Percentiles rank a stretch among this genome's conserved stretches.
Evolutionary conservation across 2,797 vertebrate species (phyloP).

Genomic region (Eutrigla gurnardus): DNA sequence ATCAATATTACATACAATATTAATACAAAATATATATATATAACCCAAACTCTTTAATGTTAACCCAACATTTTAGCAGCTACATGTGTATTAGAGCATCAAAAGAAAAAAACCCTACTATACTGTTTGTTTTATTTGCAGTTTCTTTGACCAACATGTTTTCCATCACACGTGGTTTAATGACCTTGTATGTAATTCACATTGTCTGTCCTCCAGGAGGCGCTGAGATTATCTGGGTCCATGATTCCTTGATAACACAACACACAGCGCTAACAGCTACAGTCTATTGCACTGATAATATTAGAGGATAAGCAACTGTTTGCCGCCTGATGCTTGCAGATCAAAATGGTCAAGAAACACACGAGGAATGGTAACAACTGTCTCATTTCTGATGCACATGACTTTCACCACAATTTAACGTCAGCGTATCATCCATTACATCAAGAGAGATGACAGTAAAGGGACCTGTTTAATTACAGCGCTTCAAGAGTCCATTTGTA

Average conservation of each 20-base stretch:
- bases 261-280: neutral
- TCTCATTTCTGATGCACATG: no score
- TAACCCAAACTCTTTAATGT: no score
- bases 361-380: neutral
- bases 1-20: no score
- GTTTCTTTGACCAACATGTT: neutral
- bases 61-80: neutral
- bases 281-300: neutral
- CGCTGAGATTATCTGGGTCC: neutral
- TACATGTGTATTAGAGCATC: neutral
- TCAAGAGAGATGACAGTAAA: neutral
- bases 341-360: neutral
- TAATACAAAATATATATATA: no score
- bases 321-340: conserved; percentile 6
- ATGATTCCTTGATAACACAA: conserved; percentile 2
- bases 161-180: neutral
- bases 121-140: neutral
- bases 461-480: neutral
- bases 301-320: conserved; percentile 1
- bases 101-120: neutral
- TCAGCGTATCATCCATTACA: neutral
- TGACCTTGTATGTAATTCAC: neutral
- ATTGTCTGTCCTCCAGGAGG: neutral
- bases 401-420: neutral
- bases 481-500: neutral